These are phyloP conservation scores for Lonchura striata DNA, from an alignment of 2,113 vertebrate genomes.

Conservation along the genomic window DNA sequence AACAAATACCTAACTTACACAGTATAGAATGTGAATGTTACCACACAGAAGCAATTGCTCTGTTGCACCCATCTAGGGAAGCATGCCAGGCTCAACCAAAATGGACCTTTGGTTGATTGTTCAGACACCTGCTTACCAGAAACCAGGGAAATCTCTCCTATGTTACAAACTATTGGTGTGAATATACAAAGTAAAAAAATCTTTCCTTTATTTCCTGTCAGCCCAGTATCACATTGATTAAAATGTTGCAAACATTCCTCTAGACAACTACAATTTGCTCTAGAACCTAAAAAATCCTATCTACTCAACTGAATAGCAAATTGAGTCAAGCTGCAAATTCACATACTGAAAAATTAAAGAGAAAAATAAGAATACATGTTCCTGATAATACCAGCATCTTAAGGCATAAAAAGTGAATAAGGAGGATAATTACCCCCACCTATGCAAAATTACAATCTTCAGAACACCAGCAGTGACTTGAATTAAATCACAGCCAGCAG, in stretches of 20 bases:
- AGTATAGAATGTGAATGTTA: not conserved
- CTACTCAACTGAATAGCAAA: not conserved
- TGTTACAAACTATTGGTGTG: not conserved
- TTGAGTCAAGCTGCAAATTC: not conserved
- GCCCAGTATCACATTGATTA: not conserved
- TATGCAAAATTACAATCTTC: not conserved
- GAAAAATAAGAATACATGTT: not conserved
- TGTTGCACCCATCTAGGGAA: not conserved
- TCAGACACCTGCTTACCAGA: not conserved
- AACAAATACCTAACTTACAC: not conserved
- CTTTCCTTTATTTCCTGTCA: not conserved
- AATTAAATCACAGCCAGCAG: conserved; percentile 8
- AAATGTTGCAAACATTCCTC: not conserved
- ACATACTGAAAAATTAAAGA: not conserved
- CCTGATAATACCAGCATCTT: not conserved
- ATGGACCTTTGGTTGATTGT: not conserved
- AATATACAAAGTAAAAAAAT: not conserved
- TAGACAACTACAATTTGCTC: not conserved
- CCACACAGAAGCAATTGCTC: not conserved
- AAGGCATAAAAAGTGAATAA: not conserved
- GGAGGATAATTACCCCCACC: not conserved
- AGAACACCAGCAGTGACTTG: not conserved
- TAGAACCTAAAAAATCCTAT: not conserved
- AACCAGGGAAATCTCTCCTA: not conserved
- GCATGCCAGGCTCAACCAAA: not conserved